Base-by-base conservation (phyloP, 2,797 vertebrate genomes). In the Oreochromis grahami region DNA sequence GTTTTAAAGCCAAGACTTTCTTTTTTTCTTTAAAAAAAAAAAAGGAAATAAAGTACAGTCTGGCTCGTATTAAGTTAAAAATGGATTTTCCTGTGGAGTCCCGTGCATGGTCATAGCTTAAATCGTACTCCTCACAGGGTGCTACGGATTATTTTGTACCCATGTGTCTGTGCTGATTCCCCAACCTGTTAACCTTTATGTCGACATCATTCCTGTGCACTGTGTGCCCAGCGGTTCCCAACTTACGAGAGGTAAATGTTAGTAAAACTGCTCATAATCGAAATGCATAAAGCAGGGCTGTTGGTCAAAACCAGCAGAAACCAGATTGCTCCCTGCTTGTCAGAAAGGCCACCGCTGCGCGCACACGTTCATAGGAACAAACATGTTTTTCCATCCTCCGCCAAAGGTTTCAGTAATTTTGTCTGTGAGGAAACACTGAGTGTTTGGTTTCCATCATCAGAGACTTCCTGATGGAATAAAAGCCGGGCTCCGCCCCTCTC, bases 391-490 rank as follows among this genome's bases (percentile, higher is more conserved):
- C 17, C 11, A 14, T 81, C 63, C 32, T 83, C 76, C 45, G 24
- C n/a, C 9, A 13, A 87, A 43, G 12, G n/a, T 76, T 83, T 79
- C 77, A 55, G 87, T 32, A n/a, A 36, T 77, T 88, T 91, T 83
- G 88, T 84, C 90, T 89, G 90, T 84, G 86, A 92, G 90, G 92
- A 95, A 90, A 82, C 24, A 80, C 77, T 14, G 63, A 38, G 29
- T 77, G 17, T 89, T 88, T 65, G 50, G 82, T 83, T 72, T 45
- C 65, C 17, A 48, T 43, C 84, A 45, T 74, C 32, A 24, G 76
- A 84, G 50, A 63, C 48, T 81, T 87, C 63, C 85, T 41, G 82
- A 45, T 65, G 78, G 60, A 82, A 76, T 63, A 65, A 86, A 86
- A 88, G 72, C 83, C 41, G 76, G 85, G 89, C 87, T 91, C 85